Evolutionary conservation across 2,113 vertebrate genomes (phyloP).

Genomic region (Kryptolebias marmoratus): DNA sequence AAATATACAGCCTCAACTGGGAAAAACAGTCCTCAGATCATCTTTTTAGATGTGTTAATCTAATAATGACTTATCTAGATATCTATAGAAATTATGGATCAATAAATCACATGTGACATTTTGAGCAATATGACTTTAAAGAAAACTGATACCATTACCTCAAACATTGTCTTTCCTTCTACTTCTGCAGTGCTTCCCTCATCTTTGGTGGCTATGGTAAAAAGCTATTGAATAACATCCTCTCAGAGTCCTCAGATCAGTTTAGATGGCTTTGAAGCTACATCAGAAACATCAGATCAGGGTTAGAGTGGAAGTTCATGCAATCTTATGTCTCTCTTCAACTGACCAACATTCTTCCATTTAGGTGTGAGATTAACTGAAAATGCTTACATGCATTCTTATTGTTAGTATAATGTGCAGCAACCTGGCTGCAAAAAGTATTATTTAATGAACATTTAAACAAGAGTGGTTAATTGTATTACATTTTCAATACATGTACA

Average conservation of each 20-base stretch:
- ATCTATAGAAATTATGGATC: neutral
- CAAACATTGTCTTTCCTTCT: slow-evolving; percentile 39
- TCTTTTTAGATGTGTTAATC: neutral
- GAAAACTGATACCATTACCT: slow-evolving; percentile 12
- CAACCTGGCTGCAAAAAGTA: neutral
- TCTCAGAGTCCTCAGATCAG: slow-evolving; percentile 5
- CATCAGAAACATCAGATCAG: neutral
- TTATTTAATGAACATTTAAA: neutral
- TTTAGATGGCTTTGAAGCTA: neutral
- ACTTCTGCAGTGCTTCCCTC: slow-evolving; percentile 49
- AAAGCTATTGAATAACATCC: slow-evolving; percentile 1
- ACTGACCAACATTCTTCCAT: neutral
- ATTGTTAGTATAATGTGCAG: neutral
- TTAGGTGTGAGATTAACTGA: neutral
- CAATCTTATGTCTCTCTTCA: neutral
- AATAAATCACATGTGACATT: slow-evolving; percentile 22
- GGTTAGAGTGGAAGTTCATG: neutral
- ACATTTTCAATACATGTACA: neutral
- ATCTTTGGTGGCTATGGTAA: neutral
- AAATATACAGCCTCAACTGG: slow-evolving; percentile 2
- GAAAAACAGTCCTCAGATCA: slow-evolving; percentile 16
- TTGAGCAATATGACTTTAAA: slow-evolving; percentile 31
- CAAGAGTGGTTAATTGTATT: neutral
- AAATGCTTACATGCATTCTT: neutral
- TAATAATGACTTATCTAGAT: slow-evolving; percentile 8